Conservation (phyloP, 2,797 vertebrate genomes). For the Onychomys torridus region DNA sequence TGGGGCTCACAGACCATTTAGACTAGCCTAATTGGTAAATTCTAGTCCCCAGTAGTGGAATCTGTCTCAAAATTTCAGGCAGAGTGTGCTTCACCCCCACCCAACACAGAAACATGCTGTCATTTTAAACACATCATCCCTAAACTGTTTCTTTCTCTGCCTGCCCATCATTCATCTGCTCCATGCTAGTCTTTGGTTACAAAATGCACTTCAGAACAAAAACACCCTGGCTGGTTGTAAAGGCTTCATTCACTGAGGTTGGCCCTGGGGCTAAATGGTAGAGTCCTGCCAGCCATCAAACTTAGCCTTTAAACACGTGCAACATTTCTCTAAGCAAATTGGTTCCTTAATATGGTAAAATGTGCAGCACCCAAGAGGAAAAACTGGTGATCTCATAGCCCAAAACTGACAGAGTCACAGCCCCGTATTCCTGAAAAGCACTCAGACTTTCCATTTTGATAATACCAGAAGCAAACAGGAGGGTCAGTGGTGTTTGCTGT, state of each 20-base stretch:
- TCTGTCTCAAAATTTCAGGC: not conserved
- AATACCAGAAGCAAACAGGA: conserved; percentile 89
- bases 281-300: conserved; percentile 79
- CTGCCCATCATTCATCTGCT: not conserved
- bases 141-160: not conserved
- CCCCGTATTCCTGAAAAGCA: conserved; percentile 82
- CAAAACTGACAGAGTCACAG: conserved; percentile 86
- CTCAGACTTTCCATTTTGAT: conserved; percentile 91
- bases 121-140: not conserved
- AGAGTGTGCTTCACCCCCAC: not conserved
- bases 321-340: conserved; percentile 84
- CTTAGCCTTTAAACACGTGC: conserved; percentile 82
- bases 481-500: conserved; percentile 84
- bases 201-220: conserved; percentile 36
- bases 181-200: not conserved
- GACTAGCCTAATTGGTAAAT: not conserved
- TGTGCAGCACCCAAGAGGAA: conserved; percentile 81
- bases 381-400: conserved; percentile 86
- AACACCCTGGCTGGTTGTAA: conserved; percentile 25
- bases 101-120: not conserved
- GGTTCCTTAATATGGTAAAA: conserved; percentile 85
- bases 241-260: conserved; percentile 43
- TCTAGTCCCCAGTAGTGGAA: not conserved
- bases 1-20: not conserved
- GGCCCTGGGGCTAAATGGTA: conserved; percentile 74